Percentiles rank a stretch among this genome's conserved stretches.
phyloP scores from a whole-genome alignment of 2,797 vertebrate genomes.

The Monodelphis domestica region DNA sequence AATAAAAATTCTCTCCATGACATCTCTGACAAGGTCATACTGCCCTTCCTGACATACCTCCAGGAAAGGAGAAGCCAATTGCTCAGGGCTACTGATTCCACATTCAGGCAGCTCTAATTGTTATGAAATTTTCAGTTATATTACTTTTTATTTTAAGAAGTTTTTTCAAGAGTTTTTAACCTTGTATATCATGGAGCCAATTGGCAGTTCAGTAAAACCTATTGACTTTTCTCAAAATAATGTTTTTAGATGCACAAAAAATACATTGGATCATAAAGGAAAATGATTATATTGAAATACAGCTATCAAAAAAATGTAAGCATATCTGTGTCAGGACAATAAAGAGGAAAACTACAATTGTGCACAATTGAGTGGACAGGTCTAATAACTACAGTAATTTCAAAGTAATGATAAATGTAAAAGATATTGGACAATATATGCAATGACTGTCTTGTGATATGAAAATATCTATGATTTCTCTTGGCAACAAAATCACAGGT shows the following conservation, averaged over 20 bases:
- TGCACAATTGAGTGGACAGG: neutral
- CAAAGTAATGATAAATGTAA: neutral
- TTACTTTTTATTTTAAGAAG: neutral
- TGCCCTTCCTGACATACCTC: neutral
- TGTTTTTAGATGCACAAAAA: neutral
- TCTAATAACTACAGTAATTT: neutral
- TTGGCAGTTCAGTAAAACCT: neutral
- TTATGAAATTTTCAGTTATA: neutral
- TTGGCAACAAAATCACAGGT: neutral
- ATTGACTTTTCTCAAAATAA: neutral
- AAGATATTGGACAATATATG: neutral
- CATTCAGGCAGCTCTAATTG: neutral
- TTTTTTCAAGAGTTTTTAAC: neutral
- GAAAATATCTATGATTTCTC: neutral
- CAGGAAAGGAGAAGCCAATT: neutral
- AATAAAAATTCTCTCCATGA: neutral
- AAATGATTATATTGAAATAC: neutral
- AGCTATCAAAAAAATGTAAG: neutral
- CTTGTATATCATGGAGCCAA: neutral
- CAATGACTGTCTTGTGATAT: neutral
- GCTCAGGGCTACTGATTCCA: neutral
- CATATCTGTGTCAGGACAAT: neutral
- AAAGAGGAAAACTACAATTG: neutral
- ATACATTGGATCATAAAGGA: neutral
- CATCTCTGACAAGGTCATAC: neutral